Base-by-base conservation (phyloP, 2,888 invertebrate genomes). In the Sipha maydis region DNA sequence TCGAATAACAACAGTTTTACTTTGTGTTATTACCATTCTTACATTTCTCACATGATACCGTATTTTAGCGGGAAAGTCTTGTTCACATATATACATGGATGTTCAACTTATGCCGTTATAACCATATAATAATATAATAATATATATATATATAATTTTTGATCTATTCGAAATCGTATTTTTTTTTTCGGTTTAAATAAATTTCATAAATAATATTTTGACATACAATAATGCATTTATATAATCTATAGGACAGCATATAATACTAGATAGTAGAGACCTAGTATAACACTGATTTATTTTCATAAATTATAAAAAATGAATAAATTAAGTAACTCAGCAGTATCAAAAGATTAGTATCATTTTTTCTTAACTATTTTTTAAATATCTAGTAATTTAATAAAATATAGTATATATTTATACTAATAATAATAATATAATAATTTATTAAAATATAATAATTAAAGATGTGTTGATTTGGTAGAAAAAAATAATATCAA, bases 21-120 rank as follows among this genome's bases (percentile, higher is more conserved):
- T 82, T 41, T 75, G 34, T 76, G 75, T 61, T 77, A 88, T 86
- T 82, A 88, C 75, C 73, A 80, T 86, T 86, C 61, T 82, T 67
- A 75, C 38, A 88, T 56, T 85, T 86, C 31, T 79, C 79, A 86
- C 86, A 31, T 82, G 82, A 67, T 75, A 75, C 80, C 88, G 80
- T 88, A 80, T 88, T 88, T 88, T 88, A 80, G 80, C 80, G 61
- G 73, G 73, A 75, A 88, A 88, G 86, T 82, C 80, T 75, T 82
- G 80, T 41, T 61, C 31, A 41, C 73, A 48, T n/a, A 38, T 54
- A n/a, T 48, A 79, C 19, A 73, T 34, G 2, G 28, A 41, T 41
- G 67, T 71, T 73, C 56, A 75, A 61, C 75, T 48, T 82, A 88
- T 82, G 56, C 88, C 88, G 88, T 88, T 88, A 88, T 76, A 69